Percentiles rank a stretch among this genome's conserved stretches.
Conservation (phyloP, 2,888 invertebrate species). For the Ypsolopha sequella region DNA sequence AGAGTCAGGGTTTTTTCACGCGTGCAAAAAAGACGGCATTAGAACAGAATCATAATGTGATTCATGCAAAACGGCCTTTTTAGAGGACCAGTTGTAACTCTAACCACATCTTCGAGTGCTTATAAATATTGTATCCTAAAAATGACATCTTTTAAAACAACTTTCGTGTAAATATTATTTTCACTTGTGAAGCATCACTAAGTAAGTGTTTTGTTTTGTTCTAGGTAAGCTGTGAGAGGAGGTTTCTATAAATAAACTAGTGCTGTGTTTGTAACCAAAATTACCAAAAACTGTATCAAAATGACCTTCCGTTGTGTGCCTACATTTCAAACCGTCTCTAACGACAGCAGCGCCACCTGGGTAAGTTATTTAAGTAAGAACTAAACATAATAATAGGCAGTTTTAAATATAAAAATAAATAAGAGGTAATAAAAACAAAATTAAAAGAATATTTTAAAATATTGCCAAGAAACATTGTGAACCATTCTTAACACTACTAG, state of each 20-base stretch:
- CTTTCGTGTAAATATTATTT: no score
- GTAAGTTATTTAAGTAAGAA: slow-evolving; percentile 62
- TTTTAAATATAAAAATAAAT: neutral
- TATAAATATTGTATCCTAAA: no score
- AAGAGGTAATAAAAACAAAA: neutral
- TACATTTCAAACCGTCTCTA: slow-evolving; percentile 74
- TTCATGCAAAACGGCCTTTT: no score
- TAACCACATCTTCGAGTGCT: no score
- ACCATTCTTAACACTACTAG: neutral
- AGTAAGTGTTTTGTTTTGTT: slow-evolving; percentile 74
- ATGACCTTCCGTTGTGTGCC: slow-evolving; percentile 80
- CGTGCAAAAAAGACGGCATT: no score
- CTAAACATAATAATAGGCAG: neutral
- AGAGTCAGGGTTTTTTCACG: no score
- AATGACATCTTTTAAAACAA: no score
- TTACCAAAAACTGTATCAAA: slow-evolving; percentile 34
- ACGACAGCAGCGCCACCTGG: slow-evolving; percentile 76
- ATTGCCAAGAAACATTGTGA: no score
- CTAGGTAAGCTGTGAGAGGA: slow-evolving; percentile 76
- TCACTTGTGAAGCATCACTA: slow-evolving; percentile 43
- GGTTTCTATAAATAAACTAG: slow-evolving; percentile 15
- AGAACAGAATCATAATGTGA: no score
- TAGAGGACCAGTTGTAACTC: no score
- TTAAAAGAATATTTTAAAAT: no score
- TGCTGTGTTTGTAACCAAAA: slow-evolving; percentile 12